phyloP scores from a whole-genome alignment of 2,888 invertebrate genomes.

The Callosobruchus maculatus region DNA sequence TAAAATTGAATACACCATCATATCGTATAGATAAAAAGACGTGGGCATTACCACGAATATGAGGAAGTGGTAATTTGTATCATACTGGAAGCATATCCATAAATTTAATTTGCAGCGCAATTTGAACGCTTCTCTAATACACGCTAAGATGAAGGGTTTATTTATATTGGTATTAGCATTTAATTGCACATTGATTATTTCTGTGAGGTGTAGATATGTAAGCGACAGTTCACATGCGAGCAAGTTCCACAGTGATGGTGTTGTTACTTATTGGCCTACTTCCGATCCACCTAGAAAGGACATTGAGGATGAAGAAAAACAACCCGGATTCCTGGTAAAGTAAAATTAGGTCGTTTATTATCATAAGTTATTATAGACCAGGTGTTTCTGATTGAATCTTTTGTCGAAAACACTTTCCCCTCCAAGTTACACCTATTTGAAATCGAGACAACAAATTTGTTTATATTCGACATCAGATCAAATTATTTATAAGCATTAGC shows the following conservation, averaged over 20 bases:
- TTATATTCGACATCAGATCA: no score
- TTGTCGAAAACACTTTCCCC: no score
- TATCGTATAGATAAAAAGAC: neutral
- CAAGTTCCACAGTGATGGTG: conserved; percentile 35
- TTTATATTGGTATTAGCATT: neutral
- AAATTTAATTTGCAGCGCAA: neutral
- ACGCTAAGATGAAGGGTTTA: neutral
- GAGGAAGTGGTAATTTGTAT: neutral
- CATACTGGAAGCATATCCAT: neutral
- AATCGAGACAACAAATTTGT: no score
- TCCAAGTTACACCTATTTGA: no score
- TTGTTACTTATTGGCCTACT: conserved; percentile 39
- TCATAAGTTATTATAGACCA: no score
- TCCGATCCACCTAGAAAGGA: conserved; percentile 13
- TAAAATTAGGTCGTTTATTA: no score
- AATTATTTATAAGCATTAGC: no score
- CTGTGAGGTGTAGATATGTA: conserved; percentile 11
- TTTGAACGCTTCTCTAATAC: neutral
- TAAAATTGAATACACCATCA: neutral
- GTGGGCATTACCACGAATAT: neutral
- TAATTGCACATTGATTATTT: neutral
- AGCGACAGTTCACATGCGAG: conserved; percentile 7
- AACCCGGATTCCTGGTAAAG: conserved; percentile 43
- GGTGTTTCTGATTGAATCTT: no score
- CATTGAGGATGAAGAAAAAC: conserved; percentile 19